These are phyloP conservation scores for Cecropterus lyciades DNA, from an alignment of 1,140 invertebrate genomes.

Conservation along the genomic window DNA sequence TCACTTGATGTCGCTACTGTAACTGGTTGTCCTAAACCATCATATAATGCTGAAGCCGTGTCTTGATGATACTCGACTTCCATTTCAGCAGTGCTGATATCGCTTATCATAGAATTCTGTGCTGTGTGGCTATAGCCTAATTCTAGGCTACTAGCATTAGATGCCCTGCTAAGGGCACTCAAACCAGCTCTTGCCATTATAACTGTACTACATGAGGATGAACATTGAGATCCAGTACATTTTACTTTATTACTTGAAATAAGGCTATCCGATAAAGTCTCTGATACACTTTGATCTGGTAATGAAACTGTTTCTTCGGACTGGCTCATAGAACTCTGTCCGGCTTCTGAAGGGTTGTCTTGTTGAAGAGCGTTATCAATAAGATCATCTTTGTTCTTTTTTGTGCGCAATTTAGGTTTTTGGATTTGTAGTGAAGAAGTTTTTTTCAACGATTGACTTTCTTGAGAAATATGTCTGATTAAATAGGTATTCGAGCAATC, in stretches of 20 bases:
- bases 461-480: constrained; percentile 59
- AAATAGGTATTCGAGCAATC: constrained; percentile 83
- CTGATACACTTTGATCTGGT: constrained; percentile 62
- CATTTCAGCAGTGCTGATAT: constrained; percentile 83
- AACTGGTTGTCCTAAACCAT: constrained; percentile 71
- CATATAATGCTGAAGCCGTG: constrained; percentile 77
- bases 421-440: constrained; percentile 66
- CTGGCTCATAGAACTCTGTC: constrained; percentile 53
- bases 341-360: constrained; percentile 63
- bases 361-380: constrained; percentile 54
- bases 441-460: constrained; percentile 57
- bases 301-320: constrained; percentile 61
- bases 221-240: constrained; percentile 90
- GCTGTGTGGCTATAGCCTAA: constrained; percentile 92
- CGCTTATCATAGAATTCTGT: constrained; percentile 91
- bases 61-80: constrained; percentile 85
- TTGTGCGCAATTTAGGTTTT: constrained; percentile 62
- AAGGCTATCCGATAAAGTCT: constrained; percentile 67
- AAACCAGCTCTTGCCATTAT: constrained; percentile 87
- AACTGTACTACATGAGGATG: constrained; percentile 92
- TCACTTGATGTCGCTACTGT: constrained; percentile 87
- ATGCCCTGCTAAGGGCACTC: constrained; percentile 85
- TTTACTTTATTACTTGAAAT: constrained; percentile 67
- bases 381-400: constrained; percentile 62
- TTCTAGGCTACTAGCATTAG: constrained; percentile 91